Evolutionary conservation across 2,888 invertebrate genomes (phyloP), one percentile per base, ranked within the genome.

Genomic region (Allygus modestus): DNA sequence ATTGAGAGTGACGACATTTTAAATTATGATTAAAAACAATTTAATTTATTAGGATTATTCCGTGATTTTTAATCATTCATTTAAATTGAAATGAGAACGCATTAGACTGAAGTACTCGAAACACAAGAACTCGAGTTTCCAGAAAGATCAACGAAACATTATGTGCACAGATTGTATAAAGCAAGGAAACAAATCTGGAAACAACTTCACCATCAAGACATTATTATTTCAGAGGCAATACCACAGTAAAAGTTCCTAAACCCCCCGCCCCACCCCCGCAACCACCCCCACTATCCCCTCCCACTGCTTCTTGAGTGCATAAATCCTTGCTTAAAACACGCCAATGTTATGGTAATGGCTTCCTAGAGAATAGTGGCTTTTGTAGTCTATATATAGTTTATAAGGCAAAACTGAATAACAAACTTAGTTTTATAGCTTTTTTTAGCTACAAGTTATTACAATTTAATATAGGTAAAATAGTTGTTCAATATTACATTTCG

Each of bases 201-300:
- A 77, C 77, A 77, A 77, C 77, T 77, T 77, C 41, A 23, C 77
- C 28, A 77, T 77, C 77, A 77, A 46, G 77, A 46, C 77, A 77
- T 77, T 77, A 77, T 77, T 77, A 77, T 77, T 77, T 77, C 77
- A 77, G 28, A 43, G 77, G 77, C 43, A 77, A 77, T 77, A 28
- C 77, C 28, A 77, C 77, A 46, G 77, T 77, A 77, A 77, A 46
- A 77, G 28, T 77, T 73, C 41, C 41, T 73, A 37, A 69, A 5
- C 43, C 28, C 77, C 77, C 23, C 77, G 9, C 46, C 23, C 77
- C 77, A 23, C 7, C 46, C 77, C 46, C 77, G 0, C 31, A 69
- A 12, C 69, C 69, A 4, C 69, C 31, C 69, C 17, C 46, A 5
- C 31, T 51, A 26, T 12, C 43, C 73, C 2, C 37, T 71, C n/a